Conservation (phyloP, 2,113 vertebrate species). For the Diadophis punctatus region DNA sequence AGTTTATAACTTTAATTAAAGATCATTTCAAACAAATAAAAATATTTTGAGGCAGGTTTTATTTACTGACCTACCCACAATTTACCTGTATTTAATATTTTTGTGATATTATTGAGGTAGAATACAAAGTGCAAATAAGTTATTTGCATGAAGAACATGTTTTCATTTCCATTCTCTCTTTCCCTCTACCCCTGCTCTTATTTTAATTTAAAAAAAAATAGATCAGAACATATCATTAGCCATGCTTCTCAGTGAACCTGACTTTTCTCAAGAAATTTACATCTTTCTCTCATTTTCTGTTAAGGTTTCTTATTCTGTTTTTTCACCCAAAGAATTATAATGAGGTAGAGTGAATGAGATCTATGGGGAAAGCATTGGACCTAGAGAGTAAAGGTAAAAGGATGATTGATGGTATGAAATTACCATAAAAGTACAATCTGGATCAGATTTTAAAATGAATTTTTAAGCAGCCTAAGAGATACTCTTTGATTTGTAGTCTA, state of each 20-base stretch:
- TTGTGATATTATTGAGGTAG: slow-evolving; percentile 39
- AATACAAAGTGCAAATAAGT: slow-evolving; percentile 54
- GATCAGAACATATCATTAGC: slow-evolving; percentile 89
- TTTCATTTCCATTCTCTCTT: slow-evolving; percentile 42
- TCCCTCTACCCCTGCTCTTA: slow-evolving; percentile 33
- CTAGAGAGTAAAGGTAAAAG: slow-evolving; percentile 94
- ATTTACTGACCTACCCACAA: background rate
- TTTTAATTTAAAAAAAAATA: slow-evolving; percentile 68
- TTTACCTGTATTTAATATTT: slow-evolving; percentile 36
- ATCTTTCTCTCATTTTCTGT: slow-evolving; percentile 92
- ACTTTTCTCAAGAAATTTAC: slow-evolving; percentile 91
- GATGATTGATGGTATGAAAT: slow-evolving; percentile 95
- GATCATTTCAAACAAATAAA: slow-evolving; percentile 47
- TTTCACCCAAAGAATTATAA: slow-evolving; percentile 97
- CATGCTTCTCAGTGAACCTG: slow-evolving; percentile 75
- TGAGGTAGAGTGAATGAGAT: slow-evolving; percentile 90
- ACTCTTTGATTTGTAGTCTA: slow-evolving; percentile 97
- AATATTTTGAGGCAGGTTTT: background rate
- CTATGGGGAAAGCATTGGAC: slow-evolving; percentile 91
- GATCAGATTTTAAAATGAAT: slow-evolving; percentile 99
- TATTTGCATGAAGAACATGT: slow-evolving; percentile 62
- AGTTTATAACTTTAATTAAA: slow-evolving; percentile 26
- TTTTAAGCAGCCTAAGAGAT: slow-evolving; percentile 99
- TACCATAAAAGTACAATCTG: slow-evolving; percentile 99
- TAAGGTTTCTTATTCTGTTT: slow-evolving; percentile 80